Evolutionary conservation across 2,113 vertebrate genomes (phyloP).

Genomic region (Chlamydotis undulata): DNA sequence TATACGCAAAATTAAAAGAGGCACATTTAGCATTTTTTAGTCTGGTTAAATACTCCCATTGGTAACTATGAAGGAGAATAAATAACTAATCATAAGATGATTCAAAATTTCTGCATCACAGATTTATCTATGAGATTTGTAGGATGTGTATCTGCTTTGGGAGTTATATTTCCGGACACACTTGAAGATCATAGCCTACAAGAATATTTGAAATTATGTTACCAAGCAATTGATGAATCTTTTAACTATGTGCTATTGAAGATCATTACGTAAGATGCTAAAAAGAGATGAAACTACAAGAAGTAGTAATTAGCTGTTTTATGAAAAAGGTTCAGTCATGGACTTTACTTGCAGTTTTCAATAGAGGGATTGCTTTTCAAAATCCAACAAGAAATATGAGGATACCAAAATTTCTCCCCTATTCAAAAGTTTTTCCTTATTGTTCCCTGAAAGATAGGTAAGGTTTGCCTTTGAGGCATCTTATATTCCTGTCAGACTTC

Average conservation of each 20-base stretch:
- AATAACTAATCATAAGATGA: background rate
- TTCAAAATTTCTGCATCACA: background rate
- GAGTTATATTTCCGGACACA: background rate
- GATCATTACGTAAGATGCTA: background rate
- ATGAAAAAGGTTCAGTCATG: background rate
- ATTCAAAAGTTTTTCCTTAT: slow-evolving; percentile 13
- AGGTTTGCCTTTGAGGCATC: slow-evolving; percentile 81
- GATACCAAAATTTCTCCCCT: background rate
- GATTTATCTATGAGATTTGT: background rate
- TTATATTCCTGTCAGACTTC: slow-evolving; percentile 83
- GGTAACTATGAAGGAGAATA: background rate
- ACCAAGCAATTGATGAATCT: background rate
- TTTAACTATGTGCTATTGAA: background rate
- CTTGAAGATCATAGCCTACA: background rate
- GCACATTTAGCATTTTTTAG: background rate
- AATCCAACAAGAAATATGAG: background rate
- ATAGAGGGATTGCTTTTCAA: background rate
- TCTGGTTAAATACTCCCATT: background rate
- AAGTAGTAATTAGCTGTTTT: background rate
- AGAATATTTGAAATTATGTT: background rate
- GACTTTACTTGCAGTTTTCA: background rate
- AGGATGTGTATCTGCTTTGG: background rate
- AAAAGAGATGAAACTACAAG: background rate
- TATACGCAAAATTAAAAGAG: background rate
- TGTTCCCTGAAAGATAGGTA: slow-evolving; percentile 71